phyloP scores from a whole-genome alignment of 2,113 vertebrate species.

The Sinosuthora webbiana region DNA sequence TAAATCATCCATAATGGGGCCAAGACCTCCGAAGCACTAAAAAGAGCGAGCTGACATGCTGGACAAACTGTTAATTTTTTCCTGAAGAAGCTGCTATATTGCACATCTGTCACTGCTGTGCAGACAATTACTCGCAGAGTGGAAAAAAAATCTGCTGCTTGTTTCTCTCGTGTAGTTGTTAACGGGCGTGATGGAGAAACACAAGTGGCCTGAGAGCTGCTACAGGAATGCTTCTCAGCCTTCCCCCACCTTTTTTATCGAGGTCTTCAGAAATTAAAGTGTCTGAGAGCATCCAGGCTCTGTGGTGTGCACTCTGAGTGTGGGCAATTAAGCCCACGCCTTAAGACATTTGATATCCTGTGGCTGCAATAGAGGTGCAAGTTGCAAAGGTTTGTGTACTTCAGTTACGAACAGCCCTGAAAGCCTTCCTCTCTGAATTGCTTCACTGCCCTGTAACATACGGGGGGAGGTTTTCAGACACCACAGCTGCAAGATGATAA shows the following conservation, averaged over 20 bases:
- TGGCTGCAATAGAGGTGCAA: not conserved
- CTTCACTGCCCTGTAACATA: not conserved
- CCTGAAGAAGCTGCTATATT: constrained; percentile 90
- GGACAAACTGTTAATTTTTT: constrained; percentile 96
- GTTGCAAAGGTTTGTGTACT: not conserved
- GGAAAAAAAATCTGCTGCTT: constrained; percentile 66
- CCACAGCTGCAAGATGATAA: not conserved
- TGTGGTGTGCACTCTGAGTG: not conserved
- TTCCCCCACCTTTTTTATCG: not conserved
- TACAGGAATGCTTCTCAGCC: not conserved
- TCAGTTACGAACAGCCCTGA: not conserved
- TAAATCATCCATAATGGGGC: constrained; percentile 99
- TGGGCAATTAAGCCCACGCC: not conserved
- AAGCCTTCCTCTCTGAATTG: not conserved
- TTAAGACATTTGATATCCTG: not conserved
- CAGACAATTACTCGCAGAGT: constrained; percentile 82
- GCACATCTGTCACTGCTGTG: constrained; percentile 93
- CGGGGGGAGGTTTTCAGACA: not conserved
- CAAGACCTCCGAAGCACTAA: constrained; percentile 94
- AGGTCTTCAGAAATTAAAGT: not conserved
- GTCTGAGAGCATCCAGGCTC: not conserved
- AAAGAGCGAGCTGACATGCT: constrained; percentile 92
- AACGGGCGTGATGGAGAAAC: constrained; percentile 68
- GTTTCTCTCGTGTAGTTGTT: constrained; percentile 72
- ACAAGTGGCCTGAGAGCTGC: not conserved